Evolutionary conservation across 2,797 vertebrate genomes (phyloP), one percentile per base, ranked within the genome.

Genomic region (Leuciscus waleckii): DNA sequence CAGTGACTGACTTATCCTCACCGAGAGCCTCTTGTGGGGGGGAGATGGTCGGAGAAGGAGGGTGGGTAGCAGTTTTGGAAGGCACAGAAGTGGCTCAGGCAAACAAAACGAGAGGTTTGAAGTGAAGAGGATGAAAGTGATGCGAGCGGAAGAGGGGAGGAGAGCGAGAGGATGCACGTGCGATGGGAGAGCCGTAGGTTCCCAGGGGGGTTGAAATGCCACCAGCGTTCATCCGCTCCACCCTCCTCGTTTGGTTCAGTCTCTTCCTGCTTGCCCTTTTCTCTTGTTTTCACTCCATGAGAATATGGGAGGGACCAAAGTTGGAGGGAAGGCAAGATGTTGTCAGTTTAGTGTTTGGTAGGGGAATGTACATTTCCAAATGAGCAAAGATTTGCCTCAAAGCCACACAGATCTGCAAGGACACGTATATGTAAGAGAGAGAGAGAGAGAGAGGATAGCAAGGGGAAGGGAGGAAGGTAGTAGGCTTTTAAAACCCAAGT

Each of bases 1-100:
- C 93, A 95, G 91, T 93, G 92, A 93, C 92, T 92, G 93, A 94
- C 94, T 95, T 94, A 94, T 94, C 94, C 89, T 89, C 92, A 92
- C 93, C 88, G 89, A 94, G 91, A 90, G 90, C 91, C 91, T 93
- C 77, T 43, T 37, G 37, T 90, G 88, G 88, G 93, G 46, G 91
- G 89, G 88, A 93, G 89, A 93, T 85, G 90, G 90, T 90, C 87
- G 16, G 51, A 74, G 61, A 46, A 32, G 32, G 51, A 49, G 49
- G 58, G 69, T 32, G 70, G 49, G 14, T 35, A 56, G 46, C 73
- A 79, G 65, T 65, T 43, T 70, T 70, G 83, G 39, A 79, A 61
- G 21, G 67, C 29, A 71, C 39, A 49, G 54, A 70, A 85, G 37
- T 73, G 74, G 82, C 37, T 46, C 43, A 39, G n/a, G 17, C 26